These are phyloP conservation scores for Rhynchopsitta pachyrhyncha DNA, from an alignment of 2,113 vertebrate genomes.

Conservation along the genomic window DNA sequence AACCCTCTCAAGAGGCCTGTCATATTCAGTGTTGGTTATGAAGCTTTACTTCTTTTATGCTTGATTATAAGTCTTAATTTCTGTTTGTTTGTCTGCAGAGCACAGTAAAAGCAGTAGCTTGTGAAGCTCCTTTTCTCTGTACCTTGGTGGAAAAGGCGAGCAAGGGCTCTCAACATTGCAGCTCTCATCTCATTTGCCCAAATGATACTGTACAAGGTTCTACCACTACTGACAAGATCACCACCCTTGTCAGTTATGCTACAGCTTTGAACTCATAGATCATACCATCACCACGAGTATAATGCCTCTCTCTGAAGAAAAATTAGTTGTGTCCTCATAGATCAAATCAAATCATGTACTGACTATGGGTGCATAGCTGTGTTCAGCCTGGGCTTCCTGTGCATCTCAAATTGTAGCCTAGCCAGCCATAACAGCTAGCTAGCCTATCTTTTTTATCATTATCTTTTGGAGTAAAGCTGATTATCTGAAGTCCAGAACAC, in stretches of 20 bases:
- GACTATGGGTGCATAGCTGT: not conserved
- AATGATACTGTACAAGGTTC: not conserved
- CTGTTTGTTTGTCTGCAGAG: not conserved
- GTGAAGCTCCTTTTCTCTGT: not conserved
- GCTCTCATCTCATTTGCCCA: not conserved
- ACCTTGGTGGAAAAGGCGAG: not conserved
- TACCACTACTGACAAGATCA: not conserved
- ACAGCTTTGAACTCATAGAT: not conserved
- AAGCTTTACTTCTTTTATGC: not conserved
- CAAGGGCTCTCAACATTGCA: not conserved
- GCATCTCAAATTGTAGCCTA: not conserved
- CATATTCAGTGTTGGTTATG: not conserved
- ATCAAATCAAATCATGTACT: not conserved
- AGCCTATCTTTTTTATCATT: not conserved
- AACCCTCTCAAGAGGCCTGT: not conserved
- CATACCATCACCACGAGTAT: not conserved
- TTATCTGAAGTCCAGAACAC: not conserved
- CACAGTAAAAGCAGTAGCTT: not conserved
- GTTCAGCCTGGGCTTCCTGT: not conserved
- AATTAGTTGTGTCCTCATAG: not conserved
- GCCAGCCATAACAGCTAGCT: not conserved
- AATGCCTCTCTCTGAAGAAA: not conserved
- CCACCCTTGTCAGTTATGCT: not conserved
- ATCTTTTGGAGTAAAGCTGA: not conserved
- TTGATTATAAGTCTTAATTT: not conserved